Conservation (phyloP, 2,113 vertebrate genomes). For the Corydoras maculifer region DNA sequence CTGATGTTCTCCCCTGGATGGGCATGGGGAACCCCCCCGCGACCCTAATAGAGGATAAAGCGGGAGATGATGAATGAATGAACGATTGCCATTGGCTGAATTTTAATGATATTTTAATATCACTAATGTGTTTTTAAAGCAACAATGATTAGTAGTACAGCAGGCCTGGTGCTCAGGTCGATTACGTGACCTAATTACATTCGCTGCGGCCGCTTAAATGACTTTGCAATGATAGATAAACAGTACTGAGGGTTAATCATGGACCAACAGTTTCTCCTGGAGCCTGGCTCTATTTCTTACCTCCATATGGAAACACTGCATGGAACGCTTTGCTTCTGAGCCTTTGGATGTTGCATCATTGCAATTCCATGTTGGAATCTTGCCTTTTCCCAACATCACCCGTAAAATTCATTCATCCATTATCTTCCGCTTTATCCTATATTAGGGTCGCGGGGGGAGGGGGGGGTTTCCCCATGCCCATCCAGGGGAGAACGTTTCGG, state of each 20-base stretch:
- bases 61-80: too few species aligned
- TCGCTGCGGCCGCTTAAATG: not conserved
- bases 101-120: constrained; percentile 44
- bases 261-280: constrained; percentile 5
- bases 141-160: constrained; percentile 43
- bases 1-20: too few species aligned
- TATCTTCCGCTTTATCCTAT: too few species aligned
- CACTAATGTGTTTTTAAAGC: constrained; percentile 13
- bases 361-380: constrained; percentile 31
- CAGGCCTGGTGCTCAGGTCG: constrained; percentile 24
- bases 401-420: not conserved
- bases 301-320: constrained; percentile 22
- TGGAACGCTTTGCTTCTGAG: constrained; percentile 23
- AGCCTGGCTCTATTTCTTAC: not conserved
- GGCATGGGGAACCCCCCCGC: too few species aligned
- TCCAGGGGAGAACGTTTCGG: too few species aligned
- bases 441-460: too few species aligned
- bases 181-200: constrained; percentile 14
- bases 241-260: not conserved
- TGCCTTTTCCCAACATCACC: constrained; percentile 39
- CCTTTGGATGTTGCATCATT: constrained; percentile 29
- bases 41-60: too few species aligned
- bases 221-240: constrained; percentile 10
- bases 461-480: too few species aligned
- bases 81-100: constrained; percentile 31